Conservation (phyloP, 1,140 invertebrate species). For the Rhysida immarginata region DNA sequence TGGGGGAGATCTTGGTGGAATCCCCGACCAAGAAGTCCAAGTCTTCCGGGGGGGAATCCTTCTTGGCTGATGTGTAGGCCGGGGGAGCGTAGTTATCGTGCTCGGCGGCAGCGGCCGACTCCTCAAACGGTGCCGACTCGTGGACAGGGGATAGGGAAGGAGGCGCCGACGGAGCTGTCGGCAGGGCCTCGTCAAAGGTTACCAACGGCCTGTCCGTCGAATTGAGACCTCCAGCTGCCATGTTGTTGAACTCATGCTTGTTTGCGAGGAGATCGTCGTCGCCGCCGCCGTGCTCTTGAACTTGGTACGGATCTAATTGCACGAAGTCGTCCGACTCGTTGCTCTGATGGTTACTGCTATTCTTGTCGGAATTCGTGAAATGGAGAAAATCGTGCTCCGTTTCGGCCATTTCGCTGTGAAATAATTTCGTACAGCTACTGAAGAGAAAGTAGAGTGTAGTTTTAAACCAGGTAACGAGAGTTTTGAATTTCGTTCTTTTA, state of each 20-base stretch:
- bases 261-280: neutral
- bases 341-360: neutral
- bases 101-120: too few relatives aligned
- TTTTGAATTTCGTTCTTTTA: too few relatives aligned
- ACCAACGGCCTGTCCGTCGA: constrained; percentile 1
- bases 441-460: too few relatives aligned
- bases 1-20: too few relatives aligned
- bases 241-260: too few relatives aligned
- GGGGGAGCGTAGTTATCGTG: too few relatives aligned
- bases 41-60: too few relatives aligned
- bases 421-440: too few relatives aligned
- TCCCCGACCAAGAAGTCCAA: too few relatives aligned
- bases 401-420: neutral
- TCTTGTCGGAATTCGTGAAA: neutral
- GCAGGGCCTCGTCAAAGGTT: neutral
- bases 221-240: neutral
- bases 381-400: neutral
- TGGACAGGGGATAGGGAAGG: neutral
- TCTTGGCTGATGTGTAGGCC: too few relatives aligned
- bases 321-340: neutral
- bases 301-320: neutral
- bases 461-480: too few relatives aligned
- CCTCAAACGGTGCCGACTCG: too few relatives aligned
- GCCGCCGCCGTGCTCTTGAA: neutral
- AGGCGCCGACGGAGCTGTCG: neutral